phyloP scores from a whole-genome alignment of 2,797 vertebrate species.

The Muscicapa comitata region DNA sequence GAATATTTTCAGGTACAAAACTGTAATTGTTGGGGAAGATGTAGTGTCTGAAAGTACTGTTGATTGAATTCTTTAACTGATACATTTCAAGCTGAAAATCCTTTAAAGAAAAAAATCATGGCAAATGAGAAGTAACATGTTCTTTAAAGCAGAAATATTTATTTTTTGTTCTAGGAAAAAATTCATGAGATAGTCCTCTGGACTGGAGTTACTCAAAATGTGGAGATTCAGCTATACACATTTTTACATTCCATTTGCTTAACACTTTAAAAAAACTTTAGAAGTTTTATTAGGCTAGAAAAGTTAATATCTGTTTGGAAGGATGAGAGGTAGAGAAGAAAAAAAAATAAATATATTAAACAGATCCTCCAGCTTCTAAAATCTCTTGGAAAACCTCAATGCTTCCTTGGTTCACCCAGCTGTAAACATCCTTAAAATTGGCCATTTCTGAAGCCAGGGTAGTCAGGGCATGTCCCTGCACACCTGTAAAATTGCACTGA shows the following conservation, averaged over 20 bases:
- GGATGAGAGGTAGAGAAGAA: neutral
- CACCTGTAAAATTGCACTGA: neutral
- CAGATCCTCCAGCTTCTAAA: neutral
- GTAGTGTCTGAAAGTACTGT: neutral
- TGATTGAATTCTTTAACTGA: neutral
- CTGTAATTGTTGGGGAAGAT: neutral
- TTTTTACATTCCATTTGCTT: neutral
- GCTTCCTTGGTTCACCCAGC: neutral
- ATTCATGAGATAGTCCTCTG: neutral
- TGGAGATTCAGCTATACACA: neutral
- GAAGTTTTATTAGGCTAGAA: slow-evolving; percentile 27
- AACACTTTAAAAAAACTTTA: neutral
- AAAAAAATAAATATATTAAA: neutral
- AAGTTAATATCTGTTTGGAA: slow-evolving; percentile 57
- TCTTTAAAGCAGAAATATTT: neutral
- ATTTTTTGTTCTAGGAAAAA: neutral
- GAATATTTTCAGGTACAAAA: neutral
- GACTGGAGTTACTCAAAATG: neutral
- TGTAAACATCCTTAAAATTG: neutral
- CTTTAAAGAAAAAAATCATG: neutral
- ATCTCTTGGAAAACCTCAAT: neutral
- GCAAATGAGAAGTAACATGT: neutral
- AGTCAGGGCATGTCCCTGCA: neutral
- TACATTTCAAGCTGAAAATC: neutral
- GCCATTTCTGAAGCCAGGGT: neutral